A percentile compares a stretch with the other conserved stretches of the same genome.
Evolutionary conservation across 2,888 invertebrate species (phyloP).

Genomic region (Synanthedon vespiformis): DNA sequence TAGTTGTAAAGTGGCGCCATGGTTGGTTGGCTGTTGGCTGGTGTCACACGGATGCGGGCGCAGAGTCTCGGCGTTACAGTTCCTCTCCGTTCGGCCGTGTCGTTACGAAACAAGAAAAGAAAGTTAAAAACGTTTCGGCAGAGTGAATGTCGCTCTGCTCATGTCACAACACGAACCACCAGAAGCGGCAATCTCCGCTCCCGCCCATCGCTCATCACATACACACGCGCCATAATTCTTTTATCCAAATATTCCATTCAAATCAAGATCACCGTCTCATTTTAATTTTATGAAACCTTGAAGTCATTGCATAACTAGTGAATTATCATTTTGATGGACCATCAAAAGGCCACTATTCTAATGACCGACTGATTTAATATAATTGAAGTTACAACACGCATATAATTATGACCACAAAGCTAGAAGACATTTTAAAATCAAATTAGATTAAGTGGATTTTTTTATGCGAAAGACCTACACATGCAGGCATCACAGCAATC

Average conservation of each 20-base stretch:
- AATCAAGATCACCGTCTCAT: conserved; percentile 21
- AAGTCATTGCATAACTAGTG: not conserved
- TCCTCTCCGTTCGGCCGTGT: conserved; percentile 45
- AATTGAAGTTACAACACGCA: not conserved
- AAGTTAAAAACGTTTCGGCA: conserved; percentile 46
- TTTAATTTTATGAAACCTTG: conserved; percentile 2
- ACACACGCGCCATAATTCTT: conserved; percentile 14
- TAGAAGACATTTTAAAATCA: too few species aligned
- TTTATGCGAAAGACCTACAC: too few species aligned
- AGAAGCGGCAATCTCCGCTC: not conserved
- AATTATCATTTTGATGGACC: not conserved
- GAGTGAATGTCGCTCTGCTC: conserved; percentile 38
- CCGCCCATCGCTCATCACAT: conserved; percentile 8
- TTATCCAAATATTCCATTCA: conserved; percentile 3
- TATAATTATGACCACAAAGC: too few species aligned
- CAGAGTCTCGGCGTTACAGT: conserved; percentile 26
- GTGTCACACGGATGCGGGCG: conserved; percentile 15
- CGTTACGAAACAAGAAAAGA: conserved; percentile 63
- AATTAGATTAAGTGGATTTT: too few species aligned
- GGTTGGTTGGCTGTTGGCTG: conserved; percentile 5
- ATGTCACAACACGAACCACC: conserved; percentile 22
- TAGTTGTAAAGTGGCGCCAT: conserved; percentile 28
- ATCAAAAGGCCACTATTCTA: not conserved
- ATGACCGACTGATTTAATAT: not conserved
- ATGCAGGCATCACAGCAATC: too few species aligned